Conservation (phyloP, 2,797 vertebrate species). For the Eptatretus atami region DNA sequence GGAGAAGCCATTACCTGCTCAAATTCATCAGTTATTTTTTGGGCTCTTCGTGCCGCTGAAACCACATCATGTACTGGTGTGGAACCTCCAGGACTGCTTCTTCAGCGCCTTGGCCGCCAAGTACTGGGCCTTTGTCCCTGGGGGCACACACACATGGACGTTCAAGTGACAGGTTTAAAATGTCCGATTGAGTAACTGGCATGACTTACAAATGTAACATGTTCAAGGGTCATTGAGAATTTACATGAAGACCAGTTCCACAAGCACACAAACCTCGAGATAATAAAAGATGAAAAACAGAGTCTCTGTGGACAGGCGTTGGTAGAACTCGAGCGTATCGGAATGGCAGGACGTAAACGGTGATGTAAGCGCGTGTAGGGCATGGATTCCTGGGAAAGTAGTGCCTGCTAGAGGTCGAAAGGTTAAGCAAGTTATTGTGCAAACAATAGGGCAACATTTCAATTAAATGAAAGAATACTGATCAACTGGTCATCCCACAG, state of each 20-base stretch:
- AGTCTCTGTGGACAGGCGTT: slow-evolving; percentile 69
- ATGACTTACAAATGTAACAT: too few species aligned
- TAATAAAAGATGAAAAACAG: slow-evolving; percentile 94
- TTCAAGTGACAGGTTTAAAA: too few species aligned
- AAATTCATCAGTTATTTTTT: slow-evolving; percentile 87
- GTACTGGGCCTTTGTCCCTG: slow-evolving; percentile 86
- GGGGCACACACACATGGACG: too few species aligned
- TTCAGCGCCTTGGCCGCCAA: slow-evolving; percentile 71
- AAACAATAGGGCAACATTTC: too few species aligned
- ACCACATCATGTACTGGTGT: slow-evolving; percentile 98
- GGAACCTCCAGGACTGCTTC: slow-evolving; percentile 45
- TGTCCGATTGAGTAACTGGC: too few species aligned
- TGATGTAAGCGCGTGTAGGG: slow-evolving; percentile 58
- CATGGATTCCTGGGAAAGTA: slow-evolving; percentile 73
- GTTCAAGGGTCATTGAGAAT: too few species aligned
- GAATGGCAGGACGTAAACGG: slow-evolving; percentile 65
- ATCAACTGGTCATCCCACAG: too few species aligned
- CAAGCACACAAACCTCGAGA: slow-evolving; percentile 28
- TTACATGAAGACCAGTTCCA: too few species aligned
- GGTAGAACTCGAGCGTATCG: slow-evolving; percentile 76
- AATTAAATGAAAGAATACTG: too few species aligned
- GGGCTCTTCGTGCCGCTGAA: slow-evolving; percentile 73
- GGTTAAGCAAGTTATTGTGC: too few species aligned
- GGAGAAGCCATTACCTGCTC: slow-evolving; percentile 30
- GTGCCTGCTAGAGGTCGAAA: slow-evolving; percentile 20